Conservation (phyloP, 2,888 invertebrate genomes). For the Spisula solida region DNA sequence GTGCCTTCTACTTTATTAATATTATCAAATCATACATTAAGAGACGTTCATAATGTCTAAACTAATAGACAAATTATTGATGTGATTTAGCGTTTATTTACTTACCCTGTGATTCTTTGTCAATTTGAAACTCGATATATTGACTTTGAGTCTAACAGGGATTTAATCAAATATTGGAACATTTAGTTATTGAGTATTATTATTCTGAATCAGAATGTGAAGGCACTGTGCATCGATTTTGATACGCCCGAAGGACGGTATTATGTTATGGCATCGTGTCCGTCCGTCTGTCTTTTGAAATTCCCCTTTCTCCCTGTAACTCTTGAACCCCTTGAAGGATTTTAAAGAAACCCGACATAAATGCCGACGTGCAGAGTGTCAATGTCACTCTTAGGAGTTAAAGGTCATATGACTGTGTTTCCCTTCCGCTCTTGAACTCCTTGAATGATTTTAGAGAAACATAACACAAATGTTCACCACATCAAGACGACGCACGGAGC, state of each 20-base stretch:
- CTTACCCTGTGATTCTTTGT: background rate
- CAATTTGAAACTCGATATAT: conserved; percentile 2
- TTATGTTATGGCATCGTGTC: background rate
- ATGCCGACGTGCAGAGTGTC: too few species aligned
- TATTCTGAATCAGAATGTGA: background rate
- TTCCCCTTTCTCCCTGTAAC: too few species aligned
- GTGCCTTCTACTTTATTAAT: background rate
- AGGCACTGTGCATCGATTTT: background rate
- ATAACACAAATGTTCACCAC: too few species aligned
- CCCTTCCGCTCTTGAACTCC: too few species aligned
- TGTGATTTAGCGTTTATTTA: background rate
- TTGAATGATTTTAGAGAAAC: too few species aligned
- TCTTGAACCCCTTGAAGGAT: too few species aligned
- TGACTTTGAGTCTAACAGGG: background rate
- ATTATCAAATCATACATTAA: background rate
- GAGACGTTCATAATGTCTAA: background rate
- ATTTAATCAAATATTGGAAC: background rate
- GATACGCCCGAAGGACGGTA: background rate
- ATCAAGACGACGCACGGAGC: too few species aligned
- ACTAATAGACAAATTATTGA: background rate
- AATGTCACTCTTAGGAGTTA: too few species aligned
- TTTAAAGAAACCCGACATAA: too few species aligned
- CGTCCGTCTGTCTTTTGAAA: background rate
- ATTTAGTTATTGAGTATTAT: background rate
- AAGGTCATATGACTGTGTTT: too few species aligned